phyloP scores from a whole-genome alignment of 2,113 vertebrate species.

The Progne subis region DNA sequence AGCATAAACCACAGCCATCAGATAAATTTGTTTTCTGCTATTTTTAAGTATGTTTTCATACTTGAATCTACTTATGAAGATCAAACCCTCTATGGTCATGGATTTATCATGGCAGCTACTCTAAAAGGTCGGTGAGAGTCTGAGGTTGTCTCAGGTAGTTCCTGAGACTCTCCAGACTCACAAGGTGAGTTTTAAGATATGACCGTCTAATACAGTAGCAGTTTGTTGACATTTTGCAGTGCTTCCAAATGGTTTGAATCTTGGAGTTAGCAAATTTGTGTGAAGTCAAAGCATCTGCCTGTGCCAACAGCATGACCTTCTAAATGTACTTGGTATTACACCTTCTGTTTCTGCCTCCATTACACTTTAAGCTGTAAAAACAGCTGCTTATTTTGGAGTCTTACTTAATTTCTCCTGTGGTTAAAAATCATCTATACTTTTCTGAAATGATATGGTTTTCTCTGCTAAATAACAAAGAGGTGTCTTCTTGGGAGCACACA shows the following conservation, averaged over 20 bases:
- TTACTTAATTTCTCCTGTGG: not conserved
- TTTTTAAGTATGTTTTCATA: not conserved
- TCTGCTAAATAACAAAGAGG: no score
- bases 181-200: not conserved
- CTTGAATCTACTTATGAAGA: not conserved
- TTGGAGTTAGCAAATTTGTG: not conserved
- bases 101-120: not conserved
- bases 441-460: not conserved
- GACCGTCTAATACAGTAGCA: not conserved
- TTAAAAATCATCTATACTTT: not conserved
- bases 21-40: not conserved
- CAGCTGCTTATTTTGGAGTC: not conserved
- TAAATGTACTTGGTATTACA: not conserved
- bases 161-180: not conserved
- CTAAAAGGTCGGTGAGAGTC: not conserved
- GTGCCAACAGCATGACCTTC: not conserved
- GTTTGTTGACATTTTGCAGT: not conserved
- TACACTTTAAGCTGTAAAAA: not conserved
- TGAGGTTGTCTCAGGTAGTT: not conserved
- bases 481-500: accelerated
- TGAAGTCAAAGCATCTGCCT: not conserved
- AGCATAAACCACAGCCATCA: not conserved
- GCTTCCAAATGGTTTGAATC: not conserved
- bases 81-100: not conserved
- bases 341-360: not conserved